Base-by-base conservation (phyloP, 2,113 vertebrate species). In the Carassius carassius region DNA sequence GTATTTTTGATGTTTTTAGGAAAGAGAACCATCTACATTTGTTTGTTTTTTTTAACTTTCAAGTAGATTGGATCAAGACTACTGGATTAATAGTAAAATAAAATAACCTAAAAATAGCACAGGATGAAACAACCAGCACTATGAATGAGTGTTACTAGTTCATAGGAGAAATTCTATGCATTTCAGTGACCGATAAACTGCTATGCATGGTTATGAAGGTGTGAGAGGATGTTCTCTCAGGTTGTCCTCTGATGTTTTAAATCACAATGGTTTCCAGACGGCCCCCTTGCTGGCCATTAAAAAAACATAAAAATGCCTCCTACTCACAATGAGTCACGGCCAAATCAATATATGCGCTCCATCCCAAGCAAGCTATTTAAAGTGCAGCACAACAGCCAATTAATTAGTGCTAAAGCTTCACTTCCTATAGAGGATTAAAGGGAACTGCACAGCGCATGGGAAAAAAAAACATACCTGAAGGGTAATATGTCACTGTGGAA, bases 301-400 rank as follows among this genome's bases (percentile, higher is more conserved):
- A 83, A 67, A 72, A 37, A 4, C 65, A 83, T 85, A 83, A 87
- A 85, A 83, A 54, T 21, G 67, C 78, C 81, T 85, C 58, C 47
- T 73, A 29, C 69, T 74, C 62, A 51, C 47, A 12, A 44, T 69
- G 81, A 88, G 47, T 85, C 84, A 85, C 49, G 51, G 60, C 49
- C 17, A 41, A 51, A 85, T 87, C 78, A 81, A 86, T 88, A 82
- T 29, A 13, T n/a, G 16, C 62, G 60, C 62, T 79, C 35, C 74
- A 65, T 82, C 77, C 77, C 35, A 44, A 47, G 25, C 58, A 44
- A 12, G 44, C 47, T 56, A 79, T 76, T 79, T 85, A 67, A 83
- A 74, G 73, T 69, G 65, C 56, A 81, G 75, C 41, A 74, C 54
- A 74, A 84, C 65, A 85, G 41, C 76, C 69, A 72, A 83, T 70